Evolutionary conservation across 2,797 vertebrate species (phyloP).

Genomic region (Manis javanica): DNA sequence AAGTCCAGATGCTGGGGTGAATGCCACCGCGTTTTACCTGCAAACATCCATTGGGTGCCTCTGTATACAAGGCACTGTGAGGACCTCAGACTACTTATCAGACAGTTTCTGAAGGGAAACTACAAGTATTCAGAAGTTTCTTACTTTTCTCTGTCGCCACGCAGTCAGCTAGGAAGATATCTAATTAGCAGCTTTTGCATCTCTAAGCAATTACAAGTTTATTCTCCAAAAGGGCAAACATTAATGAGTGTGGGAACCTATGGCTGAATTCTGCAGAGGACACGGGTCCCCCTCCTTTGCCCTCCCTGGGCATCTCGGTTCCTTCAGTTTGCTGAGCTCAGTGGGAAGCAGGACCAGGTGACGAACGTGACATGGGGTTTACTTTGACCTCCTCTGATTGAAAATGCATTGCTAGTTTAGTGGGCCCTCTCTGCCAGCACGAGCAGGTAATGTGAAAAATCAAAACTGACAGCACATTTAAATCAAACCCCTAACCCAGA

Average conservation of each 20-base stretch:
- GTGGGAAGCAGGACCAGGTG: background rate
- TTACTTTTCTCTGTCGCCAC: background rate
- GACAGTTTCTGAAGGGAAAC: slow-evolving; percentile 1
- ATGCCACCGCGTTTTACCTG: background rate
- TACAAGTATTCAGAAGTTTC: slow-evolving; percentile 29
- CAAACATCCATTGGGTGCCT: background rate
- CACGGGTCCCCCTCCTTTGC: fast-evolving
- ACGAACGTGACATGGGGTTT: slow-evolving; percentile 34
- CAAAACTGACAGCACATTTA: slow-evolving; percentile 84
- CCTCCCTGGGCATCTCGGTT: background rate
- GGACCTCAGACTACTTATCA: background rate
- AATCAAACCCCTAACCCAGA: slow-evolving; percentile 82
- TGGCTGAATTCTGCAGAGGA: background rate
- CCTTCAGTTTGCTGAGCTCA: slow-evolving; percentile 34
- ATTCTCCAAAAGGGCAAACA: slow-evolving; percentile 28
- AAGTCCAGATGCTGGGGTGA: no score
- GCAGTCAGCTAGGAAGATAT: background rate
- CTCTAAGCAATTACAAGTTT: slow-evolving; percentile 30
- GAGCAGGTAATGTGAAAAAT: slow-evolving; percentile 85
- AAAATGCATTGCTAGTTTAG: slow-evolving; percentile 84
- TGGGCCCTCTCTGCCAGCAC: slow-evolving; percentile 79
- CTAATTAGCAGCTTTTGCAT: slow-evolving; percentile 52
- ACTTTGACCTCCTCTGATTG: slow-evolving; percentile 79
- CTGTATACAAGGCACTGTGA: background rate
- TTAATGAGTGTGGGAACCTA: slow-evolving; percentile 17